Evolutionary conservation across 2,888 invertebrate species (phyloP).

Genomic region (Chrysolina haemoptera): DNA sequence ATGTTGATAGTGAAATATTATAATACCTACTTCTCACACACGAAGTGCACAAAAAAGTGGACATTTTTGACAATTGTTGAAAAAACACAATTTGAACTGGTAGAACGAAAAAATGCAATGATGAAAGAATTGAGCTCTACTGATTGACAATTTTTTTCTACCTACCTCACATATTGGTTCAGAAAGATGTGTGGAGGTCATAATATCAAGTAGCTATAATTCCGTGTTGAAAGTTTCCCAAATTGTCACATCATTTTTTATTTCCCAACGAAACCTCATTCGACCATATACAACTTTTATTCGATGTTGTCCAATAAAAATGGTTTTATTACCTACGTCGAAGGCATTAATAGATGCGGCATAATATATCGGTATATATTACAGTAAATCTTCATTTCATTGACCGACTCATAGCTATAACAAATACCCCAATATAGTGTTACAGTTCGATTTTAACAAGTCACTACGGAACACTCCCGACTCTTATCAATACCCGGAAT

Average conservation of each 20-base stretch:
- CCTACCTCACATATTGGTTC: not conserved
- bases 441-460: constrained; percentile 49
- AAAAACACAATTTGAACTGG: too few relatives aligned
- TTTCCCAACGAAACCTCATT: constrained; percentile 22
- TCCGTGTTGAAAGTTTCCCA: not conserved
- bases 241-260: constrained; percentile 27
- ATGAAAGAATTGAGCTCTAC: too few relatives aligned
- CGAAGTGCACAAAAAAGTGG: too few relatives aligned
- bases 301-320: constrained; percentile 36
- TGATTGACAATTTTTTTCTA: not conserved
- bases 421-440: constrained; percentile 48
- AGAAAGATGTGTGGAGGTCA: not conserved
- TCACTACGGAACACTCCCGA: constrained; percentile 41
- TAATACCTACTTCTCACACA: too few relatives aligned
- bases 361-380: constrained; percentile 43
- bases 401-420: constrained; percentile 46
- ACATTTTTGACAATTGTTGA: too few relatives aligned
- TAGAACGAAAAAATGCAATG: too few relatives aligned
- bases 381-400: constrained; percentile 50
- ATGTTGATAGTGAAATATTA: too few relatives aligned
- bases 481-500: constrained; percentile 42
- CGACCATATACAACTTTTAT: constrained; percentile 31
- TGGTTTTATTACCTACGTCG: constrained; percentile 33
- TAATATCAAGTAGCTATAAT: not conserved
- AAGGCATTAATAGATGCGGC: constrained; percentile 35